Percentiles rank a stretch among this genome's conserved stretches.
Conservation (phyloP, 2,113 vertebrate species). For the rat (Rattus norvegicus) region DNA sequence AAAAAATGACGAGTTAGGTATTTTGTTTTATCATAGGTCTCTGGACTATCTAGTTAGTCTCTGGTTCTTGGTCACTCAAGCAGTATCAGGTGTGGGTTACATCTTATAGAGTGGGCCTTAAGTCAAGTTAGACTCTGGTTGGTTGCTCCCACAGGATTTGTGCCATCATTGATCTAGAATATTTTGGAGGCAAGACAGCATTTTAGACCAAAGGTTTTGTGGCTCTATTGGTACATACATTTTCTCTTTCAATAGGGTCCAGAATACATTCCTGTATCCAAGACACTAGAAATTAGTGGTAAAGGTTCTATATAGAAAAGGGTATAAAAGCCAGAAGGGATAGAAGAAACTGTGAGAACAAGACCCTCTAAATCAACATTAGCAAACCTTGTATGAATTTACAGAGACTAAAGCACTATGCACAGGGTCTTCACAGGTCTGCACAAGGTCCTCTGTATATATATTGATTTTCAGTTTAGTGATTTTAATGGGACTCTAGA, state of each 20-base stretch:
- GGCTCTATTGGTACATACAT: background rate
- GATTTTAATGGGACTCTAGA: background rate
- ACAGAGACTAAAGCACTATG: background rate
- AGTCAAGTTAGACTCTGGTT: background rate
- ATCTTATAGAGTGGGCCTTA: background rate
- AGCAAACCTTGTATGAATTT: background rate
- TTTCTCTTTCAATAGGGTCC: background rate
- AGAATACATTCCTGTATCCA: background rate
- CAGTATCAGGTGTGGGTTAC: background rate
- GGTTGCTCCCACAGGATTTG: background rate
- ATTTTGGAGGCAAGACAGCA: background rate
- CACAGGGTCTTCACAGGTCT: background rate
- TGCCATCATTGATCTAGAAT: background rate
- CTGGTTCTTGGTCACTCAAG: background rate
- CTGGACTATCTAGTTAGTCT: background rate
- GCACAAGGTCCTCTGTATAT: background rate
- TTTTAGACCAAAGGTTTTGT: background rate
- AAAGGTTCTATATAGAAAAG: background rate
- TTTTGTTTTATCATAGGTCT: background rate
- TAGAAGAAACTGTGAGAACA: background rate
- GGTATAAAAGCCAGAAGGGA: background rate
- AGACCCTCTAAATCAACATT: background rate
- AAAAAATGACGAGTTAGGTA: background rate
- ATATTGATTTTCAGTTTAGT: background rate
- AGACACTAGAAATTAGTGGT: background rate